These are phyloP conservation scores for Tetrapedia diversipes DNA, from an alignment of 2,888 invertebrate genomes.

Conservation along the genomic window DNA sequence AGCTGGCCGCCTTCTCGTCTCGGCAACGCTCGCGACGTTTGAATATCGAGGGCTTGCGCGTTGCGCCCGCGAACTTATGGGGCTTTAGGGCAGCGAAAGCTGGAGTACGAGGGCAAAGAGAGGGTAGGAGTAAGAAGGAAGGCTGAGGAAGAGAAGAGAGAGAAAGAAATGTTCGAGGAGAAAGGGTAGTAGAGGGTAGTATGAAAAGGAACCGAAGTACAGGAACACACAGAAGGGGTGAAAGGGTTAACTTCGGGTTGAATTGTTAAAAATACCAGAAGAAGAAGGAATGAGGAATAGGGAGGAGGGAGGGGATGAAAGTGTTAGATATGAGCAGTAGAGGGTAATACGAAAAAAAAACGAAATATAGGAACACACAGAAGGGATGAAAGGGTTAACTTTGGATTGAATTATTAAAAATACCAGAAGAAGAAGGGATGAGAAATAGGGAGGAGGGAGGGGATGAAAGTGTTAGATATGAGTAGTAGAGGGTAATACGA, in stretches of 20 bases:
- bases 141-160: not conserved
- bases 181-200: too few relatives aligned
- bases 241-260: not conserved
- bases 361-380: not conserved
- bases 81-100: conserved; percentile 27
- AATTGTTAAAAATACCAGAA: not conserved
- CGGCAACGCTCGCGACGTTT: conserved; percentile 53
- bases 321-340: too few relatives aligned
- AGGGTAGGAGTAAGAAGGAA: not conserved
- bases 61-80: conserved; percentile 50
- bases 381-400: not conserved
- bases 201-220: not conserved
- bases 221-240: not conserved
- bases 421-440: not conserved
- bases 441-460: not conserved
- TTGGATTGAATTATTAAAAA: too few relatives aligned
- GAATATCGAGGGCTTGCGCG: conserved; percentile 73
- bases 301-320: not conserved
- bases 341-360: too few relatives aligned
- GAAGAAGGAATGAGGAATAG: not conserved
- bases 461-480: too few relatives aligned
- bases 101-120: not conserved
- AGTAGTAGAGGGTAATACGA: too few relatives aligned
- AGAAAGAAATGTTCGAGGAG: not conserved
- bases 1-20: too few relatives aligned